Evolutionary conservation across 2,113 vertebrate species (phyloP).

Genomic region (Oceanodroma tethys): DNA sequence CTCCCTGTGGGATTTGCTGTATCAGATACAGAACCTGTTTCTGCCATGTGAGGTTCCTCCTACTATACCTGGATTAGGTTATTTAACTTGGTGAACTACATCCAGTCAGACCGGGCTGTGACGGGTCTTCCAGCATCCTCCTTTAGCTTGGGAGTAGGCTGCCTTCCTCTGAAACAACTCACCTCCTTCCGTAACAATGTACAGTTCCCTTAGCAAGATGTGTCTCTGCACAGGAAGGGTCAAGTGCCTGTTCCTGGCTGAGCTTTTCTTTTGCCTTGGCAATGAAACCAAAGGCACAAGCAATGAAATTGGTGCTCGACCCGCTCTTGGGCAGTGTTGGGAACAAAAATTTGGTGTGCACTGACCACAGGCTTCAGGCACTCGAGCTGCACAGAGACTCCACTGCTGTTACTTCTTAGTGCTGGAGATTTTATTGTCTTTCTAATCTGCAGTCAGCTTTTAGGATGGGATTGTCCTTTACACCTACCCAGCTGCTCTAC

Average conservation of each 20-base stretch:
- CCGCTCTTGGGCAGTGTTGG: not conserved
- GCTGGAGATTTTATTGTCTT: not conserved
- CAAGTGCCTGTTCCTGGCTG: not conserved
- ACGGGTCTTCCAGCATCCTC: not conserved
- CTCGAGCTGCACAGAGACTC: not conserved
- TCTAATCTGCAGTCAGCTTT: not conserved
- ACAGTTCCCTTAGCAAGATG: not conserved
- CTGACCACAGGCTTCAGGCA: fast-evolving
- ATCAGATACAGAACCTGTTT: not conserved
- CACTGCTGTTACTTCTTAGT: not conserved
- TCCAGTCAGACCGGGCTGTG: not conserved
- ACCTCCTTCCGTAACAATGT: not conserved
- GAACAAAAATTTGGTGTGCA: not conserved
- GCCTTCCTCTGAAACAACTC: not conserved
- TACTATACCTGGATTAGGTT: not conserved
- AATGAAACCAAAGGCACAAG: not conserved
- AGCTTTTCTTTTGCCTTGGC: not conserved
- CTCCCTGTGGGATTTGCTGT: not conserved
- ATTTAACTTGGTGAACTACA: not conserved
- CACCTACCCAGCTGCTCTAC: not conserved
- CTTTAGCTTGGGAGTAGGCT: not conserved
- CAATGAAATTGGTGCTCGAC: not conserved
- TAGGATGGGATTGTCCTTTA: not conserved
- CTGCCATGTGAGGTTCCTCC: not conserved
- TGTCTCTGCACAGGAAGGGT: not conserved